Evolutionary conservation across 1,140 invertebrate species (phyloP).

Genomic region (Solen grandis): DNA sequence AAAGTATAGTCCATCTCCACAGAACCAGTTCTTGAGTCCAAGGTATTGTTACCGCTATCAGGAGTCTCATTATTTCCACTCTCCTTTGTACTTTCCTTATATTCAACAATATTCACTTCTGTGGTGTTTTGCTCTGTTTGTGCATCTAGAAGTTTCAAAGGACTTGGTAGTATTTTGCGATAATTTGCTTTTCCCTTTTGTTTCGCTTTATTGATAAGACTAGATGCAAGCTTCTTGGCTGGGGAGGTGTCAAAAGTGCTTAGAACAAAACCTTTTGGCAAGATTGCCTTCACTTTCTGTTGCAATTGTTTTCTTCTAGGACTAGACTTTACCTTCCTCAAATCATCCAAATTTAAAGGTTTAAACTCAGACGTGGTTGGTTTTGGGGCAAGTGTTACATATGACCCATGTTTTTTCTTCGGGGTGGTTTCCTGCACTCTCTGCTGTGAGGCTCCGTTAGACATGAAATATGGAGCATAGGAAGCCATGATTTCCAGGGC

Average conservation of each 20-base stretch:
- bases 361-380: conserved; percentile 7
- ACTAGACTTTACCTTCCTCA: conserved; percentile 60
- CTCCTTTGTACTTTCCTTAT: too few species aligned
- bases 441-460: conserved; percentile 50
- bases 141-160: too few species aligned
- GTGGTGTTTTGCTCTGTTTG: too few species aligned
- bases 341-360: conserved; percentile 8
- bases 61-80: too few species aligned
- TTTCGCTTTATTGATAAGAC: conserved; percentile 63
- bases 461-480: conserved; percentile 59
- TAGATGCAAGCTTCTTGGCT: conserved; percentile 70
- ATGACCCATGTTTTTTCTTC: conserved; percentile 35
- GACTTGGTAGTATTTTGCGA: conserved; percentile 21
- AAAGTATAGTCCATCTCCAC: conserved; percentile 57
- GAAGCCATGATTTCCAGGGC: conserved; percentile 61
- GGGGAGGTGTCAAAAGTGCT: conserved; percentile 70
- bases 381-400: conserved; percentile 48
- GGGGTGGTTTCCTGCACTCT: conserved; percentile 59
- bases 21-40: too few species aligned
- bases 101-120: too few species aligned
- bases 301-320: conserved; percentile 69
- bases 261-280: conserved; percentile 73
- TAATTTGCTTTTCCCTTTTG: conserved; percentile 43
- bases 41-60: too few species aligned
- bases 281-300: conserved; percentile 67